Base-by-base conservation (phyloP, 2,113 vertebrate species). In the Campylorhamphus procurvoides region DNA sequence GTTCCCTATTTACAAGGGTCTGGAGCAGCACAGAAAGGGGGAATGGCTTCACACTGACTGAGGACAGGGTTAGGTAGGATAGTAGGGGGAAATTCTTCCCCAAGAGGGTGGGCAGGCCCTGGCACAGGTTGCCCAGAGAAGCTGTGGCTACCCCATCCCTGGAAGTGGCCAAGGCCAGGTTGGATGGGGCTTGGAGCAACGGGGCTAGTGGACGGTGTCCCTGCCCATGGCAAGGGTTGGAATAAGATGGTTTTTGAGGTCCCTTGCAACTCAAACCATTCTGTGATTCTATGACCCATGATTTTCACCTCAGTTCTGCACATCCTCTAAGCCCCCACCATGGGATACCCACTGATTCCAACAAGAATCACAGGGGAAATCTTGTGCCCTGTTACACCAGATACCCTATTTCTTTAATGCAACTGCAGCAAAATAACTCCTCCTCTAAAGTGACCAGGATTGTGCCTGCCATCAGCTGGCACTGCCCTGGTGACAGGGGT, bases 371-470 rank as follows among this genome's bases (percentile, higher is more conserved):
- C 8, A 37, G 46, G 11, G 39, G 31, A 31, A 74, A 40, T 3
- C 50, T 39, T 27, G 13, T 73, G 44, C 33, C 53, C 62, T 64
- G 40, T 25, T 83, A 29, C 7, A 3, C 12, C 55, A 60, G 27
- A 29, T 37, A 73, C 22, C 24, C 20, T 1, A 27, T 52, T 72
- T 37, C 49, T 47, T 46, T n/a, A 53, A 7, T 2, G 13, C 0
- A 5, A 29, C 39, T 71, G 66, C 69, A 91, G 52, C 22, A 75
- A 22, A 78, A 27, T 0, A 0, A 10, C 28, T 5, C 9, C 0
- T 0, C 3, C 52, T 78, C 75, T 33, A 39, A 46, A 82, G 52
- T 56, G 59, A 28, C 18, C 60, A 42, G 56, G 20, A 47, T 13
- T 10, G 50, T 84, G 37, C 39, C 68, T 52, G 82, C 27, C 90